These are phyloP conservation scores for Camptogramma bilineatum DNA, from an alignment of 2,888 invertebrate species.

Conservation along the genomic window DNA sequence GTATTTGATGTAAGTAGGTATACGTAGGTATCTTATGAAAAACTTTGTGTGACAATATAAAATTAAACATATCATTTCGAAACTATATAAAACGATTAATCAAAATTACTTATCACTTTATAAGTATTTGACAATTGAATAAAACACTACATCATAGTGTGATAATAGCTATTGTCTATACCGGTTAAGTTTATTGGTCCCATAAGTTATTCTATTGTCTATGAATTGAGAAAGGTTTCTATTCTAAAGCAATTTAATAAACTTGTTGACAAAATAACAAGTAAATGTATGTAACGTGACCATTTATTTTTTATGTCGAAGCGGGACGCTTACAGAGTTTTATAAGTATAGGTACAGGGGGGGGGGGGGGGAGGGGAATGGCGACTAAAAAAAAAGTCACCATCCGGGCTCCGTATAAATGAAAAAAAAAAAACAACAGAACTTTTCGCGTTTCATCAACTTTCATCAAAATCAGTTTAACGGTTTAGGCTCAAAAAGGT, in stretches of 20 bases:
- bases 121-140: neutral
- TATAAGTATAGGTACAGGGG: no score
- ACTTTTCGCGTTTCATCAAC: no score
- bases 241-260: neutral
- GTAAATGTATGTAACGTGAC: neutral
- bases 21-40: no score
- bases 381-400: no score
- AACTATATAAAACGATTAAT: neutral
- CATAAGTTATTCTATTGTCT: slow-evolving; percentile 3
- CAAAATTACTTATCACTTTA: neutral
- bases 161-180: neutral
- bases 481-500: no score
- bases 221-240: slow-evolving; percentile 2
- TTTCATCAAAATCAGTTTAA: no score
- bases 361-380: no score
- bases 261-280: neutral
- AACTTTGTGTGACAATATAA: neutral
- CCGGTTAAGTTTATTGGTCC: slow-evolving; percentile 2
- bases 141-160: neutral
- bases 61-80: neutral
- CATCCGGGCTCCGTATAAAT: no score
- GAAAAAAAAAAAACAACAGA: no score
- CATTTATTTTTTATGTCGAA: no score
- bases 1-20: no score
- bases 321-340: no score